phyloP scores from a whole-genome alignment of 2,113 vertebrate genomes.

The Lates calcarifer region DNA sequence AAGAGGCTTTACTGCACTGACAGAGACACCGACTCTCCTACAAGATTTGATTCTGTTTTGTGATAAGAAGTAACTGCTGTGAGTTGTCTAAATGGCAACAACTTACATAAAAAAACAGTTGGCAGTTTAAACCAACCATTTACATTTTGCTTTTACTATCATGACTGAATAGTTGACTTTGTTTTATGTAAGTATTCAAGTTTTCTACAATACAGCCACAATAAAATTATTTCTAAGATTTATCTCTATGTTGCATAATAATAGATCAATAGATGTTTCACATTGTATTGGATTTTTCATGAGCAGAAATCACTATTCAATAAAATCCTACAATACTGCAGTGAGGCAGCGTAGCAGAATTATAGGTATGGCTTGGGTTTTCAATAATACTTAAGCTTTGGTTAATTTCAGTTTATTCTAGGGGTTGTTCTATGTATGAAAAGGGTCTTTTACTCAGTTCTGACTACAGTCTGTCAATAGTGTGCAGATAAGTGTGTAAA shows the following conservation, averaged over 20 bases:
- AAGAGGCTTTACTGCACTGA: constrained; percentile 42
- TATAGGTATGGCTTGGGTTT: constrained; percentile 45
- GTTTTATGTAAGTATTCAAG: not conserved
- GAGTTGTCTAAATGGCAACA: constrained; percentile 25
- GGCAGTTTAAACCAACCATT: constrained; percentile 18
- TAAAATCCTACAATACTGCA: constrained; percentile 5
- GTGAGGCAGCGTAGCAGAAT: constrained; percentile 1
- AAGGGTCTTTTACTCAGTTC: not conserved
- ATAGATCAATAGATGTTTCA: not conserved
- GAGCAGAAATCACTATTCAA: constrained; percentile 2
- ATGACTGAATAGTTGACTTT: not conserved
- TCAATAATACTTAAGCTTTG: constrained; percentile 33
- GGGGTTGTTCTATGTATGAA: not conserved
- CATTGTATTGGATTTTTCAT: constrained; percentile 27
- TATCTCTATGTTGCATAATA: constrained; percentile 26
- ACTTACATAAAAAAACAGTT: constrained; percentile 9
- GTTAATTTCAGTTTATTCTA: constrained; percentile 26
- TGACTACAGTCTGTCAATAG: constrained; percentile 2
- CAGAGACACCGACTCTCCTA: constrained; percentile 5
- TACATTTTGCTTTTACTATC: not conserved
- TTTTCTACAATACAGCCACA: not conserved
- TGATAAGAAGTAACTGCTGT: constrained; percentile 2
- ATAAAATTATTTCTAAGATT: not conserved
- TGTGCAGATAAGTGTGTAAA: constrained; percentile 40
- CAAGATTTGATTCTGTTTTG: constrained; percentile 4